These are phyloP conservation scores for Mythimna pallens DNA, from an alignment of 2,888 invertebrate species.

Conservation along the genomic window DNA sequence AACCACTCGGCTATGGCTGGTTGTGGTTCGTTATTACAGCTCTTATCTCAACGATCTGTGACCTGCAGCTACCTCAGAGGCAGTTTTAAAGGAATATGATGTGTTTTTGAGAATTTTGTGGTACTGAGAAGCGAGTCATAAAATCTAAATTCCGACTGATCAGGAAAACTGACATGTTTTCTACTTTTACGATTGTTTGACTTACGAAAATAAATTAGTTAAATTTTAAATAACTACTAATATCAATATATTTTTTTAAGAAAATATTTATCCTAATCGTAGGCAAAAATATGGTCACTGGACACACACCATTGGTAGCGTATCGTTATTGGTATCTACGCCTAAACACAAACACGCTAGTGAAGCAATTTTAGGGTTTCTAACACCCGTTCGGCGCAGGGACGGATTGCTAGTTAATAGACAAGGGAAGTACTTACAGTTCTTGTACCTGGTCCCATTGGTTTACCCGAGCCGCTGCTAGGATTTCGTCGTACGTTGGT, in stretches of 20 bases:
- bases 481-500: constrained; percentile 47
- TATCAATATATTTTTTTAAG: no score
- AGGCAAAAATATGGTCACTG: no score
- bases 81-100: constrained; percentile 4
- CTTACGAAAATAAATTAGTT: no score
- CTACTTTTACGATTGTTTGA: no score
- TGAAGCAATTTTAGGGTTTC: no score
- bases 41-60: constrained; percentile 38
- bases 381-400: no score
- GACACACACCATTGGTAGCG: no score
- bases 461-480: constrained; percentile 47
- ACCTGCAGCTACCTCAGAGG: constrained; percentile 8
- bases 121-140: neutral
- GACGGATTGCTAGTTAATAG: no score
- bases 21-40: constrained; percentile 5
- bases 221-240: no score
- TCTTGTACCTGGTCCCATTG: constrained; percentile 54
- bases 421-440: constrained; percentile 46
- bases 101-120: neutral
- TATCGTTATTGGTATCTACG: no score
- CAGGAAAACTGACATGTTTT: neutral
- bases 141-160: neutral
- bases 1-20: neutral
- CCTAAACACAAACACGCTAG: no score
- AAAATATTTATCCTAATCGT: no score